phyloP scores from a whole-genome alignment of 2,113 vertebrate species.

The Circaetus cinerascens region DNA sequence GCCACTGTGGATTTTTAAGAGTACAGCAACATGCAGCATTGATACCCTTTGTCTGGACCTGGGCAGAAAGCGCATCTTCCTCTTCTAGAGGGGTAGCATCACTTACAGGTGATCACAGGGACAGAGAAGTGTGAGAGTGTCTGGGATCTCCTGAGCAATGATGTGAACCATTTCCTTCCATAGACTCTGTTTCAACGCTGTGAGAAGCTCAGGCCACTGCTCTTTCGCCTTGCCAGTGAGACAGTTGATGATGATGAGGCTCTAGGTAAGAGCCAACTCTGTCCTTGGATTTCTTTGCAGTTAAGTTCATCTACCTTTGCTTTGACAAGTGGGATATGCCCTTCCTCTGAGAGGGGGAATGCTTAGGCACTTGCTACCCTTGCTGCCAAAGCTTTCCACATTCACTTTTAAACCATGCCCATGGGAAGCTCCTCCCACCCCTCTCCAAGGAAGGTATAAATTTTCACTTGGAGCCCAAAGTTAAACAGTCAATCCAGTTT shows the following conservation, averaged over 20 bases:
- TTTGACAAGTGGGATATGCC: neutral
- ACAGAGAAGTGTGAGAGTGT: neutral
- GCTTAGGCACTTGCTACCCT: neutral
- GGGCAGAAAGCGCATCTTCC: neutral
- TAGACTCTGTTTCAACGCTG: constrained; percentile 79
- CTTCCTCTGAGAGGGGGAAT: neutral
- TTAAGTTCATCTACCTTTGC: neutral
- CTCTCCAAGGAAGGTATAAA: neutral
- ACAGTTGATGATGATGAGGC: constrained; percentile 77
- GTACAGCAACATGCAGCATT: neutral
- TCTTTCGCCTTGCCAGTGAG: constrained; percentile 87
- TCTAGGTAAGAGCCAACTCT: constrained; percentile 61
- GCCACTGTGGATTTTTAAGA: neutral
- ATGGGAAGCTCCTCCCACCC: neutral
- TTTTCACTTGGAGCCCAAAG: neutral
- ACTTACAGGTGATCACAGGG: neutral
- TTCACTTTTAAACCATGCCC: neutral
- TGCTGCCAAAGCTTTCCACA: neutral
- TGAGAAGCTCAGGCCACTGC: constrained; percentile 81
- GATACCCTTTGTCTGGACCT: neutral
- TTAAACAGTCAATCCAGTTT: neutral
- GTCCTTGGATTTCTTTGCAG: neutral
- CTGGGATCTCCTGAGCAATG: neutral
- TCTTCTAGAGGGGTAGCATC: neutral
- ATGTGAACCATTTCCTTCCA: neutral